Evolutionary conservation across 1,140 invertebrate genomes (phyloP).

Genomic region (Drosophila albomicans): DNA sequence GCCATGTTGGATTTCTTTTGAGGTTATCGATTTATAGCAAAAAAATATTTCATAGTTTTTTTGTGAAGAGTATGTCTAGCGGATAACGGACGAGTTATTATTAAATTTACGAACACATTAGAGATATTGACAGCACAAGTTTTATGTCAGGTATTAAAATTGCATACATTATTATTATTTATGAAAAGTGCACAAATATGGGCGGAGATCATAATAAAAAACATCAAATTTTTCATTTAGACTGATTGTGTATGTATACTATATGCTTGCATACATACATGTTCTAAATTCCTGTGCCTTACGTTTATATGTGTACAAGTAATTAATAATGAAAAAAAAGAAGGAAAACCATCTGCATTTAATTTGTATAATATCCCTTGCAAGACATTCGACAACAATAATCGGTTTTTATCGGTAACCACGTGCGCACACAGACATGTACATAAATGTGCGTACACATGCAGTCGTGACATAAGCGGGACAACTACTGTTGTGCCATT

Average conservation of each 20-base stretch:
- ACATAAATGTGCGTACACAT: constrained; percentile 1
- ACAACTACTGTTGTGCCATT: constrained; percentile 53
- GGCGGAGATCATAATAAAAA: too few species aligned
- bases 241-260: too few species aligned
- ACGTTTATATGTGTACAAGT: too few species aligned
- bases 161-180: too few species aligned
- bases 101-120: not conserved
- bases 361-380: not conserved
- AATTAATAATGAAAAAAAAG: not conserved
- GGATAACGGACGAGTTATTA: not conserved
- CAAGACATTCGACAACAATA: not conserved
- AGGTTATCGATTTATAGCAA: constrained; percentile 60
- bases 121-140: too few species aligned
- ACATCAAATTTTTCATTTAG: too few species aligned
- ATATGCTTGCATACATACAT: too few species aligned
- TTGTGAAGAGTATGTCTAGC: not conserved
- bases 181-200: too few species aligned
- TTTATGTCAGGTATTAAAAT: too few species aligned
- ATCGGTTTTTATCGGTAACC: constrained; percentile 16
- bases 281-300: too few species aligned
- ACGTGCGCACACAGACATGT: constrained; percentile 44
- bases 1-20: constrained; percentile 68
- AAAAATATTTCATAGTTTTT: not conserved
- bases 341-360: not conserved
- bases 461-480: constrained; percentile 30